phyloP scores from a whole-genome alignment of 2,888 invertebrate genomes.

The Corythucha ciliata region DNA sequence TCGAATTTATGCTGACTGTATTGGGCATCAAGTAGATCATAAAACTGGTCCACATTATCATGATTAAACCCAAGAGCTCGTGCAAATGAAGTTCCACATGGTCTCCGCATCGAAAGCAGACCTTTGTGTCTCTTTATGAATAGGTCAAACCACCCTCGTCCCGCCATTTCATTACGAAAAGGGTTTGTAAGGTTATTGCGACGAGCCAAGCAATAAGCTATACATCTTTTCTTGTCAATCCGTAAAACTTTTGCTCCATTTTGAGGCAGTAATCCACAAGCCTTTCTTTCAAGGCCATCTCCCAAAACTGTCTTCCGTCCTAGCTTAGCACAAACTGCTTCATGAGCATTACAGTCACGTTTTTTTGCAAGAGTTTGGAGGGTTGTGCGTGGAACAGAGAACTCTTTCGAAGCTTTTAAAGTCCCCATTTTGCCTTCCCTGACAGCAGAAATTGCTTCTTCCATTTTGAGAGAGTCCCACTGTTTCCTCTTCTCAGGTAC shows the following conservation, averaged over 20 bases:
- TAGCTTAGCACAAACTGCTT: too few species aligned
- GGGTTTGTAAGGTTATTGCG: conserved; percentile 29
- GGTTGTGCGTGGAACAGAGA: too few species aligned
- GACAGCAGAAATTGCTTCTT: too few species aligned
- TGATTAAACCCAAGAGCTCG: conserved; percentile 27
- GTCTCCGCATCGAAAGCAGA: conserved; percentile 26
- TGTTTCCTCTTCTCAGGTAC: too few species aligned
- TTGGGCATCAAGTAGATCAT: conserved; percentile 4
- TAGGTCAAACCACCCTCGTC: conserved; percentile 25
- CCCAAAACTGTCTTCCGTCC: too few species aligned
- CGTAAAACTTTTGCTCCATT: conserved; percentile 25
- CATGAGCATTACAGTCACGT: too few species aligned
- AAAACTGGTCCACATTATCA: conserved; percentile 17
- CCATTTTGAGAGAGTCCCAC: too few species aligned
- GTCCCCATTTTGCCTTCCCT: too few species aligned
- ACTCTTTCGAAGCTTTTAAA: too few species aligned
- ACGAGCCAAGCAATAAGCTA: conserved; percentile 26
- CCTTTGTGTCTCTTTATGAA: conserved; percentile 28
- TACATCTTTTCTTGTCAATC: conserved; percentile 23
- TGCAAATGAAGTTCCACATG: conserved; percentile 24
- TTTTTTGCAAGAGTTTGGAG: too few species aligned
- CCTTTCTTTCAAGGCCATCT: too few species aligned
- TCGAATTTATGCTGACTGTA: conserved; percentile 28
- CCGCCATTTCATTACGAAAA: conserved; percentile 22
- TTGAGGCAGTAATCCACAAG: conserved; percentile 22